Percentiles rank a stretch among this genome's conserved stretches.
phyloP scores from a whole-genome alignment of 2,113 vertebrate genomes.

The Phyllostomus hastatus region DNA sequence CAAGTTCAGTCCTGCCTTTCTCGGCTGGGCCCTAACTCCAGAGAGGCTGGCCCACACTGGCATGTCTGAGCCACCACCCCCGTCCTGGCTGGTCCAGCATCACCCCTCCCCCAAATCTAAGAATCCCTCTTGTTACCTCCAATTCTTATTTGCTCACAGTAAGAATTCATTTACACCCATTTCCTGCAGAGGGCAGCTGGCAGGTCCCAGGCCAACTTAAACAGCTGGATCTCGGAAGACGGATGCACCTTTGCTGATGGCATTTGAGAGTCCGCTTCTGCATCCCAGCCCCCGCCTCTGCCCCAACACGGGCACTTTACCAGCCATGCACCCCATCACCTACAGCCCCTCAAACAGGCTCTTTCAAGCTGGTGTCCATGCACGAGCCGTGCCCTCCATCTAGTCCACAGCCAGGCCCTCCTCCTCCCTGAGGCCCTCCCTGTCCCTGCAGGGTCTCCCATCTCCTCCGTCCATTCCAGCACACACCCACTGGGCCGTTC shows the following conservation, averaged over 20 bases:
- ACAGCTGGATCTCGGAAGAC: not conserved
- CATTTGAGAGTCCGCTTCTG: not conserved
- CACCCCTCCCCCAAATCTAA: not conserved
- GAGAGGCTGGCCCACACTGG: not conserved
- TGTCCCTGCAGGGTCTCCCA: not conserved
- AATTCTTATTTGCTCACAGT: not conserved
- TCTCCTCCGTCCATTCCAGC: not conserved
- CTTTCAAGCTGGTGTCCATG: not conserved
- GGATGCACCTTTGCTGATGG: not conserved
- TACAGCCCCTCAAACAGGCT: not conserved
- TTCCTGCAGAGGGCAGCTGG: not conserved
- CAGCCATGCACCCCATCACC: not conserved
- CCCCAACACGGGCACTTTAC: too few species aligned
- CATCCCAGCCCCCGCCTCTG: not conserved
- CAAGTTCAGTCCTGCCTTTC: not conserved
- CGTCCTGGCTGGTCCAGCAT: not conserved
- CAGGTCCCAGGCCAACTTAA: not conserved
- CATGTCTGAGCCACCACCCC: rapidly evolving
- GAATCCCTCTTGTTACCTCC: not conserved
- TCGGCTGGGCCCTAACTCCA: not conserved
- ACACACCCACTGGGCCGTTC: not conserved
- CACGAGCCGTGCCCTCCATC: not conserved
- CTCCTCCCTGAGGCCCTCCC: not conserved
- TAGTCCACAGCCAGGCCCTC: not conserved
- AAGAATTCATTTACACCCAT: not conserved